phyloP scores from a whole-genome alignment of 2,888 invertebrate genomes.

The Colostygia pectinataria region DNA sequence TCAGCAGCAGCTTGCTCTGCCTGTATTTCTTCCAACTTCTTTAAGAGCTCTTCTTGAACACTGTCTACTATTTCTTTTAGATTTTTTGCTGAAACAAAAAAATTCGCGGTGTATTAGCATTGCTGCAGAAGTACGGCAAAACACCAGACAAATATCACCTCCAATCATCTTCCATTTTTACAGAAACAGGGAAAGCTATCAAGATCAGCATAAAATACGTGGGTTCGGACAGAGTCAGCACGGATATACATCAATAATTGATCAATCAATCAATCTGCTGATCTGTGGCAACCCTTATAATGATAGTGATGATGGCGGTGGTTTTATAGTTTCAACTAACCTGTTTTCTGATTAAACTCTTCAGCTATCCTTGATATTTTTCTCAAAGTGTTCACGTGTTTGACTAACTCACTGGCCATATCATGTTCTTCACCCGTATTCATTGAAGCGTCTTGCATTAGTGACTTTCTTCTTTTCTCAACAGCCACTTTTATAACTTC shows the following conservation, averaged over 20 bases:
- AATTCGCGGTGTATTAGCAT: too few relatives aligned
- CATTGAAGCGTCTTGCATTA: constrained; percentile 56
- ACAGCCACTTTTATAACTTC: constrained; percentile 58
- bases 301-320: too few relatives aligned
- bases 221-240: too few relatives aligned
- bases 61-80: constrained; percentile 76
- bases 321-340: too few relatives aligned
- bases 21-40: constrained; percentile 67
- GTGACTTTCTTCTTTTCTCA: constrained; percentile 41
- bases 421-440: constrained; percentile 64
- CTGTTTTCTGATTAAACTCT: constrained; percentile 76
- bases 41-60: constrained; percentile 71
- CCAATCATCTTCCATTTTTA: too few relatives aligned
- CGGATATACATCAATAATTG: too few relatives aligned
- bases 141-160: too few relatives aligned
- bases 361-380: constrained; percentile 77
- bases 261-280: too few relatives aligned
- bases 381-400: constrained; percentile 63
- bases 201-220: too few relatives aligned
- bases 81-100: constrained; percentile 60
- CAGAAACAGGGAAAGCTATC: too few relatives aligned
- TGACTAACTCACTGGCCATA: constrained; percentile 65
- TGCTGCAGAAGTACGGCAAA: too few relatives aligned
- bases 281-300: too few relatives aligned
- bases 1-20: constrained; percentile 50